Evolutionary conservation across 2,888 invertebrate genomes (phyloP), one percentile per base, ranked within the genome.

Genomic region (Xylophagus ater): DNA sequence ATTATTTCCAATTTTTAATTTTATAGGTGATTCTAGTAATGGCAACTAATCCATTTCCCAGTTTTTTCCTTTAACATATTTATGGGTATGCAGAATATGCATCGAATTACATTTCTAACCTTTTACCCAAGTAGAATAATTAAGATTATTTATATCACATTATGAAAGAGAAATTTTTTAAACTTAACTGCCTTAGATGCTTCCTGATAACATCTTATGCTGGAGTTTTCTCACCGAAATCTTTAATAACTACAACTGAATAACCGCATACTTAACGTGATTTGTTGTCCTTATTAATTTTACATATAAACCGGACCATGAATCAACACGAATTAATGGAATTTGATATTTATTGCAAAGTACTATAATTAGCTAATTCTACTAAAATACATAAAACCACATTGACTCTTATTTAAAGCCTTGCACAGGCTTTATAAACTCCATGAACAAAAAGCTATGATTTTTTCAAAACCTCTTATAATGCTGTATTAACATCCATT

Each of bases 251-350:
- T 46, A 96, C 94, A 62, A 93, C 93, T 4, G 94, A 94, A 72
- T 96, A 96, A 39, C 94, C 92, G 52, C 96, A 94, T 49, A 97
- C 90, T 73, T 99, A 99, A 54, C 98, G 79, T 46, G 98, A 93
- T 65, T 97, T 97, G 58, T 97, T 98, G 54, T 96, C 93, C 61
- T 88, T 93, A 73, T 99, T 98, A 59, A 97, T 92, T 73, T 98
- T 98, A 73, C 98, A n/a, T n/a, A 98, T 44, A 98, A 78, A 50
- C 98, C 98, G 33, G 94, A 89, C 96, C 97, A 97, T 68, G 94
- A 93, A 65, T 97, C 96, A 34, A 98, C 94, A 66, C 75, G 64
- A 51, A 98, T 83, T 47, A 99, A 74, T 44, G 96, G 92, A 62
- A 99, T 98, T 64, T 88, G 85, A 69, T 98, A 97, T 69, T 97